Conservation (phyloP, 1,140 invertebrate species). For the Heliconius eleuchia region DNA sequence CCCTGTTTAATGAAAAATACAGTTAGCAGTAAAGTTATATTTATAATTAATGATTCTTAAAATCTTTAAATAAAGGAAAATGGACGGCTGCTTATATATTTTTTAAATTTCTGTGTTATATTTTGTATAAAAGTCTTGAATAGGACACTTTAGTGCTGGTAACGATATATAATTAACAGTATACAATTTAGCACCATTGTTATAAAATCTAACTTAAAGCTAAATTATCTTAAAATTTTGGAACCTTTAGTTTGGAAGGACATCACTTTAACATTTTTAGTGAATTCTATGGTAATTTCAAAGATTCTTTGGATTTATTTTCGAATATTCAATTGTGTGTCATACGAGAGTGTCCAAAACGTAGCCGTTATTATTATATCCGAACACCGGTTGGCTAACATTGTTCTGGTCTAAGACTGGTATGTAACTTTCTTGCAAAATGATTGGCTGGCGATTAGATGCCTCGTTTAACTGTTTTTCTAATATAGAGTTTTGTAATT, state of each 20-base stretch:
- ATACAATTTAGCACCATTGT: constrained; percentile 59
- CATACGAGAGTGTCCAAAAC: constrained; percentile 78
- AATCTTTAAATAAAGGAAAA: no score
- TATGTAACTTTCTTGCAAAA: constrained; percentile 73
- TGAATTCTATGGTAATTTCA: constrained; percentile 65
- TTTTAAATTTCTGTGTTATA: neutral
- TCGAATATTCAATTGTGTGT: constrained; percentile 48
- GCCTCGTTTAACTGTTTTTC: constrained; percentile 73
- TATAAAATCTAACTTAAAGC: constrained; percentile 30
- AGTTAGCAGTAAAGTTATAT: no score
- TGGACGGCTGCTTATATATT: neutral
- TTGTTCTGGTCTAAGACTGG: constrained; percentile 68
- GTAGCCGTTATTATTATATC: constrained; percentile 60
- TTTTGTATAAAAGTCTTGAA: neutral
- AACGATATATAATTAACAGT: constrained; percentile 23
- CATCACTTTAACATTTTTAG: constrained; percentile 42
- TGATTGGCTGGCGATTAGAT: constrained; percentile 71
- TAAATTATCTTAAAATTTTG: constrained; percentile 44
- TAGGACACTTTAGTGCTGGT: neutral
- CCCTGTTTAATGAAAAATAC: no score
- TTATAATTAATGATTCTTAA: no score
- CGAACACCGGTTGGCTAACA: constrained; percentile 49
- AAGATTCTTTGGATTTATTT: constrained; percentile 66
- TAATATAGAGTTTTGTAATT: constrained; percentile 80
- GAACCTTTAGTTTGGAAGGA: constrained; percentile 46